phyloP scores from a whole-genome alignment of 1,140 invertebrate species.

The Drosophila nannoptera region DNA sequence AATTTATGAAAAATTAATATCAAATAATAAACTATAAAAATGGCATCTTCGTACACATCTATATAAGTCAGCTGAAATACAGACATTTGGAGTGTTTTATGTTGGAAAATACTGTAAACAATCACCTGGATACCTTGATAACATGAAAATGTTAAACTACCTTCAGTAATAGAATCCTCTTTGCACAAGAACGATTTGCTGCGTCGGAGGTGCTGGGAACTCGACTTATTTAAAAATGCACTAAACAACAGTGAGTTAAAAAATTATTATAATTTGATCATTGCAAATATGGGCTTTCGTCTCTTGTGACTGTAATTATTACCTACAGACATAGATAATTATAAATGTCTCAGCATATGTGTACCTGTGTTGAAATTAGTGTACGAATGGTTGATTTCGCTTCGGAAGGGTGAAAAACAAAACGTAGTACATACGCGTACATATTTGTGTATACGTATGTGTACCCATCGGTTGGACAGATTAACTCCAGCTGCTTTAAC shows the following conservation, averaged over 20 bases:
- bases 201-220: slow-evolving; percentile 18
- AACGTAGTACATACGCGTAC: slow-evolving; percentile 6
- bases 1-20: no score
- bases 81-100: no score
- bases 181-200: slow-evolving; percentile 27
- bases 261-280: not conserved
- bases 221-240: slow-evolving; percentile 45
- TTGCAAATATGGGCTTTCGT: not conserved
- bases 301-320: not conserved
- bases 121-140: slow-evolving; percentile 5
- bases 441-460: not conserved
- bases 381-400: slow-evolving; percentile 34
- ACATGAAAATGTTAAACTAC: slow-evolving; percentile 23
- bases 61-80: no score
- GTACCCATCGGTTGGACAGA: slow-evolving; percentile 1
- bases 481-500: slow-evolving; percentile 25
- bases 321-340: not conserved
- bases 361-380: slow-evolving; percentile 17
- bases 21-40: no score
- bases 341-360: slow-evolving; percentile 1
- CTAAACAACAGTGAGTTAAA: slow-evolving; percentile 58
- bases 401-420: slow-evolving; percentile 58
- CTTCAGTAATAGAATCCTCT: slow-evolving; percentile 26
- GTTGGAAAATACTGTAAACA: not conserved
- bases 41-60: no score